Evolutionary conservation across 1,140 invertebrate genomes (phyloP), one percentile per base, ranked within the genome.

Genomic region (Microplitis demolitor): DNA sequence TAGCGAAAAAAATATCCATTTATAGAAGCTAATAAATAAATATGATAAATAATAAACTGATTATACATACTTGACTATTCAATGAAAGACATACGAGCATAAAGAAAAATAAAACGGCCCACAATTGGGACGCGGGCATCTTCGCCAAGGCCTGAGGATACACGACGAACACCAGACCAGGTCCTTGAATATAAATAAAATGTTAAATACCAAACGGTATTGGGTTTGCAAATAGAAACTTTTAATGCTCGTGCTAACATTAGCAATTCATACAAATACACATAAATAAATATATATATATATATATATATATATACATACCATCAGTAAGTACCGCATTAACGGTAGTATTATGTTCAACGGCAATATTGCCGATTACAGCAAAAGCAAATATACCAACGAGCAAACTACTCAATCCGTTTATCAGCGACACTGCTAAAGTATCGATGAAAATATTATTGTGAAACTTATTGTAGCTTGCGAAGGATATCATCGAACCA

Each of bases 381-480:
- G 94, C 93, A 83, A 97, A 97, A 3, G 94, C 93, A 80, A 96
- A 95, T 77, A 96, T 93, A 6, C 95, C 95, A 39, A 96, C 94
- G 11, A 96, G 87, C 13, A 97, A 84, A 82, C 95, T 95, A 13
- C 95, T 95, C 16, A 95, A 85, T 31, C 93, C 93, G 83, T 96
- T 96, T 14, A 96, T 92, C 51, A 93, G 80, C 34, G 93, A 93
- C 35, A 97, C 93, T 0, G 94, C 91, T 16, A 96, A 78, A 0
- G 95, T 95, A 79, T 97, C 95, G 67, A 94, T 91, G 24, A 97
- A 87, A 72, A 97, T 93, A 78, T 95, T 95, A 81, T 97, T 97
- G 80, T 95, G 92, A 82, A 96, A 96, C 82, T 93, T 93, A 85
- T 97, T 98, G 87, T 97, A 98, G 80, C 95, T 97, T n/a, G 95